Evolutionary conservation across 2,888 invertebrate species (phyloP).

Genomic region (Anagyrus pseudococci): DNA sequence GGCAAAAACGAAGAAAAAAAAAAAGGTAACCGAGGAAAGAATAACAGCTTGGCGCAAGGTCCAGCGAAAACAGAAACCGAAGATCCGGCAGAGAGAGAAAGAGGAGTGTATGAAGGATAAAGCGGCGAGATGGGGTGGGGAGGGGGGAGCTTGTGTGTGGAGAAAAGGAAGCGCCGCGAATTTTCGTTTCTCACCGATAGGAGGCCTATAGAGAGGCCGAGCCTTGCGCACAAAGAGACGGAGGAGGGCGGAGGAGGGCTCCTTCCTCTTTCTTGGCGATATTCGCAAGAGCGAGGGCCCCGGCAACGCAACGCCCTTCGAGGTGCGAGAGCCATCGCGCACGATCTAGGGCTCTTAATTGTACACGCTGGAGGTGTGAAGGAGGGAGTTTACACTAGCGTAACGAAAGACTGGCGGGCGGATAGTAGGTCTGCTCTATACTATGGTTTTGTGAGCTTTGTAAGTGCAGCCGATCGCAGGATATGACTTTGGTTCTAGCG

Average conservation of each 20-base stretch:
- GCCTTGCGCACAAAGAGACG: too few species aligned
- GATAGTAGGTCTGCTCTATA: too few species aligned
- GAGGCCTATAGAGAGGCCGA: constrained; percentile 35
- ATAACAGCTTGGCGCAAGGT: constrained; percentile 6
- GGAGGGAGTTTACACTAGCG: too few species aligned
- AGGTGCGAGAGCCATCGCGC: constrained; percentile 54
- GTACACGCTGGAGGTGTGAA: constrained; percentile 50
- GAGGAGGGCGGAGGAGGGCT: constrained; percentile 24
- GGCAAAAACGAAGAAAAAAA: constrained; percentile 8
- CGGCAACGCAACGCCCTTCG: constrained; percentile 48
- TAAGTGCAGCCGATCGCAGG: too few species aligned
- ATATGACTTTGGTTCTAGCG: too few species aligned
- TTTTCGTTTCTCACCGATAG: constrained; percentile 39
- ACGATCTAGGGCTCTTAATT: constrained; percentile 60
- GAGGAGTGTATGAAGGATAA: background rate
- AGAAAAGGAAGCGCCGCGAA: constrained; percentile 4
- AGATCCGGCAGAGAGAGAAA: constrained; percentile 3
- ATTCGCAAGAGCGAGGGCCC: background rate
- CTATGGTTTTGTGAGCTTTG: too few species aligned
- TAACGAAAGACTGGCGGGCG: too few species aligned
- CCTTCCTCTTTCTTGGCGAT: background rate
- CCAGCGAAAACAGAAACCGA: constrained; percentile 29
- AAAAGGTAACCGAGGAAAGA: background rate
- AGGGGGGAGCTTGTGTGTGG: background rate
- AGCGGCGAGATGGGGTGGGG: background rate